These are phyloP conservation scores for Spinus olivaceus DNA, from an alignment of 2,797 vertebrate genomes.

Conservation along the genomic window DNA sequence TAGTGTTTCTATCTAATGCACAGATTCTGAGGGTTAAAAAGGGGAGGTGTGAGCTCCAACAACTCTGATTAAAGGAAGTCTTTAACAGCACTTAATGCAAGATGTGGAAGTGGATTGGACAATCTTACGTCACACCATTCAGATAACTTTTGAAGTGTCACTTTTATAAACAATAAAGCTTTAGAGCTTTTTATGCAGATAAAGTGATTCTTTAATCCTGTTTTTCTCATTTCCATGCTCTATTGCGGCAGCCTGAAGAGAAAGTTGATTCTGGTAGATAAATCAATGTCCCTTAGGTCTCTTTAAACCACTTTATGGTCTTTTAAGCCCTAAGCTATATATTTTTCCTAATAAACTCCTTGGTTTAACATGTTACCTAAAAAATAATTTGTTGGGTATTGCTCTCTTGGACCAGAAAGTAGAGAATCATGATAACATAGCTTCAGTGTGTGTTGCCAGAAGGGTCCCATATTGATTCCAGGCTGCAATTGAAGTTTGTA, in stretches of 20 bases:
- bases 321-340: conserved; percentile 37
- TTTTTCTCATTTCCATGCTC: conserved; percentile 39
- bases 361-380: conserved; percentile 18
- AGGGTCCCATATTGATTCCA: neutral
- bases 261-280: conserved; percentile 44
- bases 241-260: neutral
- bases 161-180: neutral
- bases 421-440: neutral
- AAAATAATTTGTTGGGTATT: conserved; percentile 37
- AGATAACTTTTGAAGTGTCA: conserved; percentile 6
- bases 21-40: neutral
- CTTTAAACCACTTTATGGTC: conserved; percentile 47
- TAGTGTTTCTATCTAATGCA: neutral
- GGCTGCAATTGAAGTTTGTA: neutral
- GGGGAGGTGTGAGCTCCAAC: neutral
- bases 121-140: neutral
- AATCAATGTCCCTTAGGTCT: conserved; percentile 46
- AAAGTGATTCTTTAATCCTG: conserved; percentile 30
- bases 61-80: neutral
- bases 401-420: conserved; percentile 2
- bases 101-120: neutral
- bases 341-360: conserved; percentile 53
- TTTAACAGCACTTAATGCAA: neutral
- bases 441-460: neutral
- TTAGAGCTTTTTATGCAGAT: neutral